Evolutionary conservation across 1,140 invertebrate genomes (phyloP).

Genomic region (Drosophila punjabiensis): DNA sequence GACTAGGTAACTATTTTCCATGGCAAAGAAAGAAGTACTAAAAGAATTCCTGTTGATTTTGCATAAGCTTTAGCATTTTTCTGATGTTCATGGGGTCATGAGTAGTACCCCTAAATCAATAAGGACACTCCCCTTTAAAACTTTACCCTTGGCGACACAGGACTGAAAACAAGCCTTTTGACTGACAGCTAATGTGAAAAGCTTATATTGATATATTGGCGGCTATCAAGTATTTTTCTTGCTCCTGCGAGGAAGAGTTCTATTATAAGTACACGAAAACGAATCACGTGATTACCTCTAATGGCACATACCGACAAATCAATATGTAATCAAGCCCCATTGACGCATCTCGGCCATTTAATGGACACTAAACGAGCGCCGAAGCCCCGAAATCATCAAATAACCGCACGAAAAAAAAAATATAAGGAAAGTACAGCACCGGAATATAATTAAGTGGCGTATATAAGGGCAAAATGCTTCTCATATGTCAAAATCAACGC

Average conservation of each 20-base stretch:
- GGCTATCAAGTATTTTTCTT: background rate
- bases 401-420: slow-evolving; percentile 10
- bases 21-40: background rate
- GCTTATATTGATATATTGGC: background rate
- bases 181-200: background rate
- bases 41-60: background rate
- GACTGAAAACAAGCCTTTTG: background rate
- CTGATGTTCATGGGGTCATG: background rate
- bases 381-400: slow-evolving; percentile 20
- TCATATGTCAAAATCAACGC: slow-evolving; percentile 78
- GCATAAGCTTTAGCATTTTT: background rate
- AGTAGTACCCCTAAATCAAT: background rate
- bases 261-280: slow-evolving; percentile 20
- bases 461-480: slow-evolving; percentile 50
- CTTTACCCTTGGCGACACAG: background rate
- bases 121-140: background rate
- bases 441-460: slow-evolving; percentile 65
- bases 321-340: slow-evolving; percentile 42
- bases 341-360: slow-evolving; percentile 38
- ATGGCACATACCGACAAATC: slow-evolving; percentile 24
- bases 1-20: background rate
- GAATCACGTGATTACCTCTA: slow-evolving; percentile 29
- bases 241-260: background rate
- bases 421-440: slow-evolving; percentile 24
- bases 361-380: slow-evolving; percentile 27